Evolutionary conservation across 2,797 vertebrate species (phyloP), one percentile per base, ranked within the genome.

Genomic region (Graptemys geographica): DNA sequence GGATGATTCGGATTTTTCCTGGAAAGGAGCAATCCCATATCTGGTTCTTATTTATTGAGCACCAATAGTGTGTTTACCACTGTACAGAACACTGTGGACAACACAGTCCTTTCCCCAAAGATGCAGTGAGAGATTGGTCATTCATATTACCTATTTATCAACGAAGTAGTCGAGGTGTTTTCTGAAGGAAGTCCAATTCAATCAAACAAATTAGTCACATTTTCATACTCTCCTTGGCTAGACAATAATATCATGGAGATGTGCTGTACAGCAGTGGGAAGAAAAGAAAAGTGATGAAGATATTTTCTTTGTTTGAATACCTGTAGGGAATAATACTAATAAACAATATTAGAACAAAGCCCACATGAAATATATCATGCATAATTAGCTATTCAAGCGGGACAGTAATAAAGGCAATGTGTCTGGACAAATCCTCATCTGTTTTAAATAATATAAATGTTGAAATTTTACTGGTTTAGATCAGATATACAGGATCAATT

Each of bases 401-500:
- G 69, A 90, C 19, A 88, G 7, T 86, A 92, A 62, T 51, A 94
- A 94, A 91, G 59, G 6, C 3, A 88, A 93, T 44, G 1, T 92
- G 10, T 31, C 44, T 90, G 33, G 41, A 41, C 52, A 97, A 81
- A 74, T 44, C 3, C 15, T 94, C 21, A 92, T 89, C 31, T 95
- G 69, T 87, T 95, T 89, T 47, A 88, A 96, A 91, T 81, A 18
- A 96, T 65, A 95, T 62, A 95, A 96, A 96, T 57, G 8, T 65
- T 91, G 56, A 95, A 83, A 95, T 95, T 83, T 91, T 95, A 88
- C 47, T 72, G 1, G 4, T 74, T 92, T 94, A 57, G 10, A 94
- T 90, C 47, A 95, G 47, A 94, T 51, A 8, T 65, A 57, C 49
- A 81, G 76, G 56, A 95, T 95, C 47, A 55, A 80, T 96, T 96